These are phyloP conservation scores for Astur gentilis DNA, from an alignment of 2,113 vertebrate species.

Conservation along the genomic window DNA sequence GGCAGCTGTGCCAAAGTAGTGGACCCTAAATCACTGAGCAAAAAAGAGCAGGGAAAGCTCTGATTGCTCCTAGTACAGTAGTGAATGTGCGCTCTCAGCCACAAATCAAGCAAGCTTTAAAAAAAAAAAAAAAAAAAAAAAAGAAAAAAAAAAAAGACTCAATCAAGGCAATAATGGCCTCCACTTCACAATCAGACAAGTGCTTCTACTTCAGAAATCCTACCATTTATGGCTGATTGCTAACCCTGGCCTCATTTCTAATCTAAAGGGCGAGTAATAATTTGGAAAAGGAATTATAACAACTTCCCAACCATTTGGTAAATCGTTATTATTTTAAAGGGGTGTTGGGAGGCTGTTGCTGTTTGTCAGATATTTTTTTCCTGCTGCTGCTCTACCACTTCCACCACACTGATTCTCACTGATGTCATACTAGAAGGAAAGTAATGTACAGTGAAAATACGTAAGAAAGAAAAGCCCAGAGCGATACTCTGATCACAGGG, in stretches of 20 bases:
- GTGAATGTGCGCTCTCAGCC: conserved; percentile 82
- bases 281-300: conserved; percentile 95
- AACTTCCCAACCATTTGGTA: conserved; percentile 88
- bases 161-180: conserved; percentile 95
- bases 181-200: conserved; percentile 99
- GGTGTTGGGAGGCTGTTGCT: conserved; percentile 60
- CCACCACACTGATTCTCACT: conserved; percentile 7
- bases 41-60: conserved; percentile 81
- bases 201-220: conserved; percentile 89
- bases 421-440: not conserved
- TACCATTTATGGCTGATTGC: conserved; percentile 97
- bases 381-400: conserved; percentile 51
- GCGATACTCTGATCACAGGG: not conserved
- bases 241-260: conserved; percentile 88
- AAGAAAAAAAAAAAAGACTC: conserved; percentile 77
- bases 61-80: conserved; percentile 86
- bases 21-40: conserved; percentile 84
- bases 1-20: conserved; percentile 82
- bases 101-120: conserved; percentile 85
- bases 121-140: conserved; percentile 71
- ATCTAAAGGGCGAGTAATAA: conserved; percentile 87
- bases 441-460: not conserved
- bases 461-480: not conserved
- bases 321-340: conserved; percentile 91
- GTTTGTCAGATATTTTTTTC: conserved; percentile 56